phyloP scores from a whole-genome alignment of 2,113 vertebrate species.

The Thalassoma bifasciatum region DNA sequence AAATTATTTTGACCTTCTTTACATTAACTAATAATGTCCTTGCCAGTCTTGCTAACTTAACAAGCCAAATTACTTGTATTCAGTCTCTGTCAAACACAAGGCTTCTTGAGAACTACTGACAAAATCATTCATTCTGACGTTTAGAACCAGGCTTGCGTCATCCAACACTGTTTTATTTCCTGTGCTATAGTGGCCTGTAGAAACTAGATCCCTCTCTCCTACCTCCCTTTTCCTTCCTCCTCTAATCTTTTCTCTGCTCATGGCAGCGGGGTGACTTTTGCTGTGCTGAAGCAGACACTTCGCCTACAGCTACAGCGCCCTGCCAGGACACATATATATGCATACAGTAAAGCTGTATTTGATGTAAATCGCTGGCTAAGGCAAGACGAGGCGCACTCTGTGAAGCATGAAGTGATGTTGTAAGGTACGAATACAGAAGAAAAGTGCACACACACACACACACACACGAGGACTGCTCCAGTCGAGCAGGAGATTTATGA shows the following conservation, averaged over 20 bases:
- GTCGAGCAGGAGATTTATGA: conserved; percentile 18
- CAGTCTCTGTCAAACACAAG: no score
- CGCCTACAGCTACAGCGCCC: conserved; percentile 39
- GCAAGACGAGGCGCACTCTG: neutral
- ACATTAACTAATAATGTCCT: no score
- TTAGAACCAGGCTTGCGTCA: conserved; percentile 3
- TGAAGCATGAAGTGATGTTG: neutral
- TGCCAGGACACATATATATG: conserved; percentile 1
- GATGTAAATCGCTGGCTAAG: conserved; percentile 16
- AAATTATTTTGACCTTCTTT: no score
- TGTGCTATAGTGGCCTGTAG: neutral
- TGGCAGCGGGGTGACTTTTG: neutral
- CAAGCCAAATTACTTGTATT: no score
- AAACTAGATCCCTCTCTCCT: neutral
- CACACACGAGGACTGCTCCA: conserved; percentile 5
- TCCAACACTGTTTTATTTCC: conserved; percentile 17
- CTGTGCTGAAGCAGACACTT: conserved; percentile 47
- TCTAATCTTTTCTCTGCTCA: conserved; percentile 3
- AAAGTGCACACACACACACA: conserved; percentile 4
- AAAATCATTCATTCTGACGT: neutral
- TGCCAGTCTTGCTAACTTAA: no score
- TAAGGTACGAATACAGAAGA: neutral
- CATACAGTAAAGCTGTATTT: neutral
- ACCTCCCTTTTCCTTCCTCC: neutral
- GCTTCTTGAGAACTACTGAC: neutral